These are phyloP conservation scores for Jordanella pulchra DNA, from an alignment of 2,797 vertebrate genomes.

Conservation along the genomic window DNA sequence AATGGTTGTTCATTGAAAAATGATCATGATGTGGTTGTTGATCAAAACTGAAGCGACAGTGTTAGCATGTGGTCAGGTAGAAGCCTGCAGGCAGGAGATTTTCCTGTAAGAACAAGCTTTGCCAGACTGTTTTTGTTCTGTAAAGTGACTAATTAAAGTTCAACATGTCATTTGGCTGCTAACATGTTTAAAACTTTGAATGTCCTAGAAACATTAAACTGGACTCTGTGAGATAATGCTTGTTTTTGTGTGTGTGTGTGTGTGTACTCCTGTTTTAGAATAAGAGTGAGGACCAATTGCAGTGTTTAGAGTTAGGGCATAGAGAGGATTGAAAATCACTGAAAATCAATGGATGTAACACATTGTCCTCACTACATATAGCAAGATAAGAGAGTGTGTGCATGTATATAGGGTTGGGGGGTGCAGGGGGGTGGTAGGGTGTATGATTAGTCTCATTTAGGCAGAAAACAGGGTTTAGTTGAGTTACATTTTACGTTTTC, in stretches of 20 bases:
- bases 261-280: no score
- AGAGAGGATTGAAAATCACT: no score
- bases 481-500: not conserved
- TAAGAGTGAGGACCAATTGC: no score
- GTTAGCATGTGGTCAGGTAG: conserved; percentile 15
- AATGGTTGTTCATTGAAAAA: conserved; percentile 8
- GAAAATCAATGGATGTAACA: no score
- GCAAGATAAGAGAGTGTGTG: not conserved
- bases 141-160: conserved; percentile 1
- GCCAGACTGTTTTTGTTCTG: not conserved
- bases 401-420: no score
- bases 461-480: no score
- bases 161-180: not conserved
- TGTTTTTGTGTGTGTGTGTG: no score
- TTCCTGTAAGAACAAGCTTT: not conserved
- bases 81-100: conserved; percentile 14
- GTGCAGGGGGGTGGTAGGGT: no score
- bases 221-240: not conserved
- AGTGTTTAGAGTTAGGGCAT: no score
- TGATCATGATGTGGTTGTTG: not conserved
- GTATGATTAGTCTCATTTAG: not conserved
- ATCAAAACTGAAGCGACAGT: conserved; percentile 3
- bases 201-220: not conserved
- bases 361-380: no score
- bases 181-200: not conserved